Evolutionary conservation across 2,797 vertebrate species (phyloP).

Genomic region (Rhodeus uyekii): DNA sequence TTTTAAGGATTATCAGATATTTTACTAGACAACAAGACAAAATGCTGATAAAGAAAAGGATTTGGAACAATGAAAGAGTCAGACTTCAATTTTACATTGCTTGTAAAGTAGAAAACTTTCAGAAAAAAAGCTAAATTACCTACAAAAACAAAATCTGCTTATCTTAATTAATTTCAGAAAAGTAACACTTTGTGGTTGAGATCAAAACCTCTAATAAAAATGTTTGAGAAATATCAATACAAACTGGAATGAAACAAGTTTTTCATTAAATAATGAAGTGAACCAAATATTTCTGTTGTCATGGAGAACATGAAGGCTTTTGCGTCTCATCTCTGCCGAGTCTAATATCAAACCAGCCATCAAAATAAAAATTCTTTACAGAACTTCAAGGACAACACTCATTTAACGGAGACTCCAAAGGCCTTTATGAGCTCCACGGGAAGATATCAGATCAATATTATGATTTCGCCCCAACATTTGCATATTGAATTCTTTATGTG

Average conservation of each 20-base stretch:
- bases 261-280: background rate
- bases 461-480: conserved; percentile 46
- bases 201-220: background rate
- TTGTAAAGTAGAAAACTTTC: background rate
- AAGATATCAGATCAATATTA: conserved; percentile 47
- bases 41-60: background rate
- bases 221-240: background rate
- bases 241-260: background rate
- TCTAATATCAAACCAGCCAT: conserved; percentile 1
- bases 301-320: background rate
- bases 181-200: background rate
- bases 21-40: background rate
- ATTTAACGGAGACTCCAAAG: background rate
- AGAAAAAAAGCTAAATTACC: background rate
- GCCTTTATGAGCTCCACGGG: background rate
- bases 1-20: background rate
- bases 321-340: background rate
- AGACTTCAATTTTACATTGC: background rate
- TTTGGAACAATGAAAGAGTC: background rate
- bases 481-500: conserved; percentile 45
- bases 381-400: conserved; percentile 20
- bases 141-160: background rate
- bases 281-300: background rate
- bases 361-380: background rate
- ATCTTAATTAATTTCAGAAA: background rate